Evolutionary conservation across 2,113 vertebrate genomes (phyloP).

Genomic region (Papio anubis): DNA sequence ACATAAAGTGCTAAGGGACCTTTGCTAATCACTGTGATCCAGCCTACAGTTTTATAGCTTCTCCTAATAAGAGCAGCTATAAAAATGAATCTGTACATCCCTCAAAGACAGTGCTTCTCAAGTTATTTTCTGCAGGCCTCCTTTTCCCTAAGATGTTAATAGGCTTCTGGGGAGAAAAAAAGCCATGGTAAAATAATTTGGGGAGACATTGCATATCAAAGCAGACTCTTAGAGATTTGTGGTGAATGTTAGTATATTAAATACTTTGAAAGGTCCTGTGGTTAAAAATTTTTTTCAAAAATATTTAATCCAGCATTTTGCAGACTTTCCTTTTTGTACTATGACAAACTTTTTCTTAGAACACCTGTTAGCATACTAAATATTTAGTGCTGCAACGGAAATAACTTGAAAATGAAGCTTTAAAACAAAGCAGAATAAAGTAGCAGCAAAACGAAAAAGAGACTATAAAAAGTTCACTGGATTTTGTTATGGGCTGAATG

Average conservation of each 20-base stretch:
- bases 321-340: neutral
- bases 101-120: neutral
- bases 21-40: constrained; percentile 8
- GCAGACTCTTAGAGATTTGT: neutral
- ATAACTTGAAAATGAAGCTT: neutral
- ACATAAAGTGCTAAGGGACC: neutral
- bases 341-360: neutral
- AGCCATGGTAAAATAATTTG: neutral
- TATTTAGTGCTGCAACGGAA: neutral
- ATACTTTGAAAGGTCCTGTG: neutral
- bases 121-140: constrained; percentile 4
- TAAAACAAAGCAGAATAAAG: neutral
- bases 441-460: neutral
- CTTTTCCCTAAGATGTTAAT: neutral
- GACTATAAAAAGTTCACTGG: neutral
- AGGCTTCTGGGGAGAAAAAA: neutral
- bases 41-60: constrained; percentile 40
- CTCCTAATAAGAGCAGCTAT: neutral
- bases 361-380: neutral
- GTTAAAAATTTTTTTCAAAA: neutral
- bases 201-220: neutral
- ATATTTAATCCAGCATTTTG: neutral
- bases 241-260: neutral
- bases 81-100: constrained; percentile 26
- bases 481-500: neutral